A percentile compares a stretch with the other conserved stretches of the same genome.
These are phyloP conservation scores for Stenchaetothrips biformis DNA, from an alignment of 2,888 invertebrate species.

Conservation along the genomic window DNA sequence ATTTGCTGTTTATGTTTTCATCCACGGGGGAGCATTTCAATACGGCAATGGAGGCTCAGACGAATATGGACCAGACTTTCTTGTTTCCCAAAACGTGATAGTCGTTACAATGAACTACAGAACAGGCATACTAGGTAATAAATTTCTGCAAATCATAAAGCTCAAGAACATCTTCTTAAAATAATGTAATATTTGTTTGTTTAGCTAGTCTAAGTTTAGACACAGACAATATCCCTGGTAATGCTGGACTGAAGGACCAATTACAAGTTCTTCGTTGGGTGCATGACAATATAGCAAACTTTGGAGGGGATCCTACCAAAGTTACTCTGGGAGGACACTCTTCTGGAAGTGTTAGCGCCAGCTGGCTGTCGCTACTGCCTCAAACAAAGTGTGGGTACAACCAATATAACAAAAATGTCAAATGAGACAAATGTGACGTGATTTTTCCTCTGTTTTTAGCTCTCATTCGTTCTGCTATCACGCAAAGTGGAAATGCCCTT, in stretches of 20 bases:
- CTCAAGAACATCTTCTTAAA: too few relatives aligned
- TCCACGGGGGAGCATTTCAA: neutral
- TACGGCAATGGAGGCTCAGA: neutral
- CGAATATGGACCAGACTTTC: neutral
- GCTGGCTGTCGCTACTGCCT: neutral
- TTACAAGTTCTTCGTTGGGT: constrained; percentile 31
- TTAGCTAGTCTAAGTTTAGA: neutral
- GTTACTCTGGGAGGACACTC: constrained; percentile 34
- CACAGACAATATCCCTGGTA: neutral
- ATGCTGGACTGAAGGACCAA: constrained; percentile 29
- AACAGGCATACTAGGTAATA: neutral
- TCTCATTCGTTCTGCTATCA: neutral
- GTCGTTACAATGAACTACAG: neutral
- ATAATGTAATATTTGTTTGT: too few relatives aligned
- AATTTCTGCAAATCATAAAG: too few relatives aligned
- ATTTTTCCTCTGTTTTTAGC: neutral
- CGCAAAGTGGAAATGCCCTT: neutral
- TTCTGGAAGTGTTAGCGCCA: constrained; percentile 29
- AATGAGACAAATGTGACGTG: too few relatives aligned
- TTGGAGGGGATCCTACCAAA: constrained; percentile 33
- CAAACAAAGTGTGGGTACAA: neutral
- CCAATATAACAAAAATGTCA: too few relatives aligned
- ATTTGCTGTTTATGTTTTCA: neutral
- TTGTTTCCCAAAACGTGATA: neutral
- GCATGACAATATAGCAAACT: constrained; percentile 29